phyloP scores from a whole-genome alignment of 2,797 vertebrate species.

The Centroberyx gerrardi region DNA sequence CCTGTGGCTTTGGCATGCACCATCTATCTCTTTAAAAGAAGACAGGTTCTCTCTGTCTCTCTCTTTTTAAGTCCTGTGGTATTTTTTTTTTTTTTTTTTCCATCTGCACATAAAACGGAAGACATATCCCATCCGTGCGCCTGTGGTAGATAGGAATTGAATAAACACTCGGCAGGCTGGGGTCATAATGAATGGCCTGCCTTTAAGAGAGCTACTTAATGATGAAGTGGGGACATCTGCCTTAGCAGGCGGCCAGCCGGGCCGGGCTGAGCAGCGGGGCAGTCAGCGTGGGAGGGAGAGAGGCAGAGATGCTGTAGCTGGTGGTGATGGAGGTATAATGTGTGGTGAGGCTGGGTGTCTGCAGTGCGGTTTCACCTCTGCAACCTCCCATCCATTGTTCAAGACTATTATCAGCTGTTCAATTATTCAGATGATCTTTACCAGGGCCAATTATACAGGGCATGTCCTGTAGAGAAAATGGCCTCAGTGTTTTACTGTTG shows the following conservation, averaged over 20 bases:
- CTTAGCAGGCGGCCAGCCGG: constrained; percentile 48
- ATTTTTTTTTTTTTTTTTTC: constrained; percentile 44
- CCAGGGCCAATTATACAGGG: constrained; percentile 84
- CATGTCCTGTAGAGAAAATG: constrained; percentile 82
- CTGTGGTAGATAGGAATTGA: constrained; percentile 74
- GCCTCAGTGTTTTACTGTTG: constrained; percentile 80
- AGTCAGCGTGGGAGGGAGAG: constrained; percentile 17
- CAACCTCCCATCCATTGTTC: constrained; percentile 84
- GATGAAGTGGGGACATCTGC: constrained; percentile 81
- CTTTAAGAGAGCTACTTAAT: constrained; percentile 79
- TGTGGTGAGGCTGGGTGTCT: constrained; percentile 80
- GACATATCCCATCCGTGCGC: constrained; percentile 54
- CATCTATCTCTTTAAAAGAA: constrained; percentile 23
- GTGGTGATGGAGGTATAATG: constrained; percentile 75
- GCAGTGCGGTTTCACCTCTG: constrained; percentile 86
- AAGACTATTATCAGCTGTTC: constrained; percentile 84
- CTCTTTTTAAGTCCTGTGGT: constrained; percentile 23
- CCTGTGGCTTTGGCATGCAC: constrained; percentile 34
- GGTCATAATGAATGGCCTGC: constrained; percentile 79
- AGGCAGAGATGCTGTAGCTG: constrained; percentile 52
- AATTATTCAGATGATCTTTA: constrained; percentile 90
- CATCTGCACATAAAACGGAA: constrained; percentile 40
- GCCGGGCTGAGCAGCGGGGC: constrained; percentile 38
- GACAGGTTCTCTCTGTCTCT: constrained; percentile 10
- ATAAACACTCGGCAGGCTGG: constrained; percentile 72